Percentiles rank a stretch among this genome's conserved stretches.
Evolutionary conservation across 1,140 invertebrate genomes (phyloP).

Genomic region (Riptortus pedestris): DNA sequence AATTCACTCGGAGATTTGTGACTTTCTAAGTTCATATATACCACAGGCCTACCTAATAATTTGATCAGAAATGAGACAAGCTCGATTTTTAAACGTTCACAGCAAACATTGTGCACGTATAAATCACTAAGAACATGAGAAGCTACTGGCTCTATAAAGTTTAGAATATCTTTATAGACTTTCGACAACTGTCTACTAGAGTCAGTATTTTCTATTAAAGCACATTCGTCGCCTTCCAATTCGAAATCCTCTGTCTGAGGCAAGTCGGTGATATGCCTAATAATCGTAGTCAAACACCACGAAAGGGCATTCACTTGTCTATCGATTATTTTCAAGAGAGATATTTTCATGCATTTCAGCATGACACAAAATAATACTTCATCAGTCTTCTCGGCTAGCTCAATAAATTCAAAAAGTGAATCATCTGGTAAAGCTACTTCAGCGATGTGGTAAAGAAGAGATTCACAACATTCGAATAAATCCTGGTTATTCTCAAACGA

Average conservation of each 20-base stretch:
- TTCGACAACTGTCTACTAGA: neutral
- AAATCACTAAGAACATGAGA: neutral
- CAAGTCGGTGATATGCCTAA: conserved; percentile 1
- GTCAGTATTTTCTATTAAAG: conserved; percentile 2
- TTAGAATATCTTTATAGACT: neutral
- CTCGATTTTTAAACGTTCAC: neutral
- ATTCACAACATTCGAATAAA: conserved; percentile 8
- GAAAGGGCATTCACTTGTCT: neutral
- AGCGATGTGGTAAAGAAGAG: neutral
- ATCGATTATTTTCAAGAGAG: neutral
- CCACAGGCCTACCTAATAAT: conserved; percentile 17
- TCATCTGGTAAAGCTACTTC: neutral
- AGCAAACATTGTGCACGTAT: too few species aligned
- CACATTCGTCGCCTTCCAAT: conserved; percentile 13
- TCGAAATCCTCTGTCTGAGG: conserved; percentile 1
- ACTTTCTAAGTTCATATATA: conserved; percentile 6
- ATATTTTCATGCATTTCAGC: neutral
- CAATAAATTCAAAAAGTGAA: neutral
- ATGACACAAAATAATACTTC: neutral
- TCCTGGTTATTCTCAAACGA: neutral
- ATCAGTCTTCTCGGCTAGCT: conserved; percentile 7
- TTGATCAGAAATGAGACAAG: conserved; percentile 7
- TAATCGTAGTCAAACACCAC: neutral
- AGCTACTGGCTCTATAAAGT: neutral
- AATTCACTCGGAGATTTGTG: neutral